Base-by-base conservation (phyloP, 2,113 vertebrate species). In the Cranoglanis bouderius region DNA sequence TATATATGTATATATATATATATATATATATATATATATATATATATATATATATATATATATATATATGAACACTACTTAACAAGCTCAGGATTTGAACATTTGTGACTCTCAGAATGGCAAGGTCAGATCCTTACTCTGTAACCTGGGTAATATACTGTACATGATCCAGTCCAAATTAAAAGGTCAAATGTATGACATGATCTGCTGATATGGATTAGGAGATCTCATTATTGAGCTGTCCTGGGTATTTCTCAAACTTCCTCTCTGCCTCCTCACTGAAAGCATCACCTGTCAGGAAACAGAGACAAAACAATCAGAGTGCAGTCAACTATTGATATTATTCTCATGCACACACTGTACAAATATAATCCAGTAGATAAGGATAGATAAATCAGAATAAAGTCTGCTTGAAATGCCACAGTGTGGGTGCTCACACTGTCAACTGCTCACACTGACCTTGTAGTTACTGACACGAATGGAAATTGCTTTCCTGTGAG, bases 241-340 rank as follows among this genome's bases (percentile, higher is more conserved):
- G 97, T 43, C 98, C 98, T 0, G 98, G 97, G 89, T 99, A 99
- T 92, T 97, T 97, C 92, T 99, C 98, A 74, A 99, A 99, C 87
- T 92, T 94, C 93, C 92, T 96, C 95, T 97, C 98, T 57, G 97
- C 98, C 92, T 99, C 98, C 75, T 99, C 98, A 0, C 98, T 98
- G 93, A 99, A 96, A 0, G 98, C 97, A 1, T 99, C 98, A 0
- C 98, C 98, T 99, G 95, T 0, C 89, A 0, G 43, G 8, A 77
- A 84, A 18, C 35, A 87, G 51, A 89, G 6, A 87, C 6, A 40
- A 46, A 63, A 46, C 13, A 82, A 55, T n/a, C 10, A 24, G 46
- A 53, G 46, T 49, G 12, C 13, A 46, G 63, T 8, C 6, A 78
- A 38, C 26, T 6, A 26, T 49, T 61, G 3, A 38, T 29, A 85